phyloP scores from a whole-genome alignment of 2,797 vertebrate genomes.

The Eurystomus glaucurus region DNA sequence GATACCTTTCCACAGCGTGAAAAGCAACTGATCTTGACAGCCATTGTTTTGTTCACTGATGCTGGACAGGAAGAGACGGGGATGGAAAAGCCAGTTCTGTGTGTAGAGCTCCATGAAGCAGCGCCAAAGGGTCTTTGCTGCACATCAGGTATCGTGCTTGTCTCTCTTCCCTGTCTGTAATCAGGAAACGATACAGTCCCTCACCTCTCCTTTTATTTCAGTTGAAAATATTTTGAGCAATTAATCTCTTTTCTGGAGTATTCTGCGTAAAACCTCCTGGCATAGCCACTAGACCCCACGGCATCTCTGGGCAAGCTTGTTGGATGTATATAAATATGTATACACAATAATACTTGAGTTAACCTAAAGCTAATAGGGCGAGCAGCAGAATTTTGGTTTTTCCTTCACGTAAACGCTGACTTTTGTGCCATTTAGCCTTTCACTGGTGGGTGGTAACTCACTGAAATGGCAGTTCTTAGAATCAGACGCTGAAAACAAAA shows the following conservation, averaged over 20 bases:
- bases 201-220: background rate
- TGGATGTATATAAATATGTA: background rate
- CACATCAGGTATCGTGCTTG: background rate
- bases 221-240: background rate
- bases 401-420: background rate
- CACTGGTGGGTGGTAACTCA: slow-evolving; percentile 40
- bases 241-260: background rate
- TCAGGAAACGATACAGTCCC: background rate
- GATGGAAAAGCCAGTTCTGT: too few relatives aligned
- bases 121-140: background rate
- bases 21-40: background rate
- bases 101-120: background rate
- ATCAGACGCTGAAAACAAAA: slow-evolving; percentile 56
- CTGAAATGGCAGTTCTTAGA: slow-evolving; percentile 57
- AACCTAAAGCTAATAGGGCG: background rate
- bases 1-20: background rate
- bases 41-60: background rate
- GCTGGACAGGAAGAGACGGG: background rate
- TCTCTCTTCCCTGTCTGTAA: background rate
- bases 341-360: background rate
- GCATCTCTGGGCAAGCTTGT: background rate
- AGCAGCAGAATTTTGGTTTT: background rate
- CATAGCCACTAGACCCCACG: rapidly evolving
- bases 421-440: background rate
- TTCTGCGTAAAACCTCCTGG: background rate